Percentiles rank a stretch among this genome's conserved stretches.
phyloP scores from a whole-genome alignment of 2,888 invertebrate genomes.

The Platerodrilus igneus region DNA sequence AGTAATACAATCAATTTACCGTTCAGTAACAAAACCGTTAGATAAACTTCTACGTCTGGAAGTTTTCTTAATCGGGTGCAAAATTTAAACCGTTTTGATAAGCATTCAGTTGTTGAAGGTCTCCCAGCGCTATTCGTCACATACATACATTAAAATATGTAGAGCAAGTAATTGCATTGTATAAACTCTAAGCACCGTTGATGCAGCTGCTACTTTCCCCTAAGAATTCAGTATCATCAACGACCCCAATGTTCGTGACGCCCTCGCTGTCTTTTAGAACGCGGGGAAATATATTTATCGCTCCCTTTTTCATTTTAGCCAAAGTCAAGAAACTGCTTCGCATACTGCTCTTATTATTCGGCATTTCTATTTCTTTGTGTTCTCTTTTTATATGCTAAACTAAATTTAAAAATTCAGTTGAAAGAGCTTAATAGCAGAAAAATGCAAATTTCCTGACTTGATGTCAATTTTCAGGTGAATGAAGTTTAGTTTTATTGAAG shows the following conservation, averaged over 20 bases:
- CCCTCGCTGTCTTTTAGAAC: conserved; percentile 26
- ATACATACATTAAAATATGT: conserved; percentile 10
- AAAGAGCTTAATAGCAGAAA: conserved; percentile 14
- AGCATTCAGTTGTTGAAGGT: too few species aligned
- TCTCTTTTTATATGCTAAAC: too few species aligned
- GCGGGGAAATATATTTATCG: conserved; percentile 33
- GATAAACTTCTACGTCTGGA: too few species aligned
- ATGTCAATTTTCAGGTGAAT: conserved; percentile 5
- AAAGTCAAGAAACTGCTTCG: conserved; percentile 29
- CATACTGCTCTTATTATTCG: conserved; percentile 17
- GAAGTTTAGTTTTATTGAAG: conserved; percentile 5
- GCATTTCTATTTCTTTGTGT: conserved; percentile 12
- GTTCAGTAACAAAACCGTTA: too few species aligned
- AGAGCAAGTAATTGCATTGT: conserved; percentile 37
- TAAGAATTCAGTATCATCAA: conserved; percentile 34
- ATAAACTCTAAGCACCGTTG: conserved; percentile 35
- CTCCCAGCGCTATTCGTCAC: too few species aligned
- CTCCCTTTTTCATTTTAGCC: conserved; percentile 35
- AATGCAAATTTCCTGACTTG: conserved; percentile 19
- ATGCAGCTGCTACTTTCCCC: conserved; percentile 28
- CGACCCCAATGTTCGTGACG: conserved; percentile 30
- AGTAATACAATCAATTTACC: too few species aligned
- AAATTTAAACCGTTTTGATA: too few species aligned
- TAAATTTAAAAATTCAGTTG: conserved; percentile 18
- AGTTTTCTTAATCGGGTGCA: too few species aligned